Conservation (phyloP, 2,888 invertebrate species). For the Xanthorhoe designata region DNA sequence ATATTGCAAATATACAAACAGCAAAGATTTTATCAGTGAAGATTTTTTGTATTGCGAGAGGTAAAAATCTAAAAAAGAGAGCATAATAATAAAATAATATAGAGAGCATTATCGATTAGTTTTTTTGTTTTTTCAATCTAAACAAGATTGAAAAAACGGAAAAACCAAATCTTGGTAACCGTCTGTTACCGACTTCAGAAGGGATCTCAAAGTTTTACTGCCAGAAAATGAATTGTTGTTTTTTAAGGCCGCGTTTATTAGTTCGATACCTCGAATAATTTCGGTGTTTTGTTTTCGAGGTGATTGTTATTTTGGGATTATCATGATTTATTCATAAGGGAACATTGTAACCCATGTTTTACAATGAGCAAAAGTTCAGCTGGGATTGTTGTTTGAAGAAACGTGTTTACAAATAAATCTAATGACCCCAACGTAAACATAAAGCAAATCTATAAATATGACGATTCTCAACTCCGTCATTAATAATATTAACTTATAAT, state of each 20-base stretch:
- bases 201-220: constrained; percentile 18
- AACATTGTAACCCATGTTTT: constrained; percentile 26
- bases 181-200: not conserved
- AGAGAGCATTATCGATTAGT: no score
- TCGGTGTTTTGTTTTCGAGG: constrained; percentile 32
- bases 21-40: no score
- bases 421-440: no score
- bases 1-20: no score
- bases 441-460: no score
- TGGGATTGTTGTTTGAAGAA: constrained; percentile 9
- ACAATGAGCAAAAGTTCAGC: constrained; percentile 24
- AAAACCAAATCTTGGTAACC: constrained; percentile 10
- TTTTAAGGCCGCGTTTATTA: constrained; percentile 32
- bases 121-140: no score
- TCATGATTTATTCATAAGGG: constrained; percentile 37
- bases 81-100: no score
- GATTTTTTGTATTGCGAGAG: no score
- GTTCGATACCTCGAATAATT: constrained; percentile 38
- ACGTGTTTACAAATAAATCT: not conserved
- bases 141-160: constrained; percentile 1
- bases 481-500: no score
- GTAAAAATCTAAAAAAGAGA: no score
- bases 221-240: constrained; percentile 33
- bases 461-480: no score
- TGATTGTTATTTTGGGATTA: constrained; percentile 40